Evolutionary conservation across 2,888 invertebrate species (phyloP).

Genomic region (Aquatica leii): DNA sequence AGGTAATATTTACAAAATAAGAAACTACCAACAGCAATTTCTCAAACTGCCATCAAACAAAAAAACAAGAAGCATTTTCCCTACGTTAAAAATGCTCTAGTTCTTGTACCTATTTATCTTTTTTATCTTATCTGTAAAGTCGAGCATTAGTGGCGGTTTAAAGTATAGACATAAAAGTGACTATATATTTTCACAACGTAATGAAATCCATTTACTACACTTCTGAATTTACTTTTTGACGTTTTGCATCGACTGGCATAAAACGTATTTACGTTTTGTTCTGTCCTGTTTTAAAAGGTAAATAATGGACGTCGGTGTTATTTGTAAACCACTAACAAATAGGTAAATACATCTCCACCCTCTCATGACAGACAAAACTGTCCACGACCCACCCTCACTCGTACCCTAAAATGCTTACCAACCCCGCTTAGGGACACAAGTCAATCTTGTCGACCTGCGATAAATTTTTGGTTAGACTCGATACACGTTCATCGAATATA

Average conservation of each 20-base stretch:
- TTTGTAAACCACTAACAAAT: conserved; percentile 33
- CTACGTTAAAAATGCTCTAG: conserved; percentile 21
- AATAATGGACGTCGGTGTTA: conserved; percentile 25
- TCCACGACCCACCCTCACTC: conserved; percentile 23
- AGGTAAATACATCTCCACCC: conserved; percentile 31
- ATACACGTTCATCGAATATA: conserved; percentile 29
- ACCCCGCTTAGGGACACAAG: conserved; percentile 33
- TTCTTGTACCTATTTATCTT: conserved; percentile 32
- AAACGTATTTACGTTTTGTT: too few species aligned
- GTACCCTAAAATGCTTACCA: conserved; percentile 15
- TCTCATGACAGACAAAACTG: conserved; percentile 3
- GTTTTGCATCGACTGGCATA: neutral
- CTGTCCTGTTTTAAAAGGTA: conserved; percentile 22
- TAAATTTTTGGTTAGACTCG: conserved; percentile 38
- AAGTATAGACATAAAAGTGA: conserved; percentile 26
- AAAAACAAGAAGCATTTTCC: conserved; percentile 14
- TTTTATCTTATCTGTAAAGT: conserved; percentile 34
- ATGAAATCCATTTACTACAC: conserved; percentile 18
- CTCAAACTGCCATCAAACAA: conserved; percentile 26
- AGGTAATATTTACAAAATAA: neutral
- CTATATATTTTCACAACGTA: conserved; percentile 29
- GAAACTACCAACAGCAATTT: conserved; percentile 8
- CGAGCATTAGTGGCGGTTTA: conserved; percentile 30
- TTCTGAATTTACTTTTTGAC: conserved; percentile 14
- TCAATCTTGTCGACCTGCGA: conserved; percentile 43